Evolutionary conservation across 1,140 invertebrate species (phyloP).

Genomic region (Megalonaias nervosa): DNA sequence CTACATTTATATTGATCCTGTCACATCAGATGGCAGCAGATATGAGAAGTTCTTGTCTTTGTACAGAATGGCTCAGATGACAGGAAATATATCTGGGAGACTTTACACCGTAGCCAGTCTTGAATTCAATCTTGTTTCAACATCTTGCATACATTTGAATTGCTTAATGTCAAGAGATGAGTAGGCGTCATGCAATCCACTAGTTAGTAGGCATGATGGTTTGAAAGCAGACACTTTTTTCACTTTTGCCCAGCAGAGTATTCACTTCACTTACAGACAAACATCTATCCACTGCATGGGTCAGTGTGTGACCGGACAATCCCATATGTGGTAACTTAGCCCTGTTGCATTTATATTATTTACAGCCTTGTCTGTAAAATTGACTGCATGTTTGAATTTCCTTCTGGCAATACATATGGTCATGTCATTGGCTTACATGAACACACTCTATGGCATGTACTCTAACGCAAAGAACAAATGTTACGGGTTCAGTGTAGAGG

Average conservation of each 20-base stretch:
- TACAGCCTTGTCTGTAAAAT: slow-evolving; percentile 2
- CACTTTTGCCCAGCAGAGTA: slow-evolving; percentile 12
- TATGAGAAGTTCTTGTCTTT: slow-evolving; percentile 9
- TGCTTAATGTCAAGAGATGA: slow-evolving; percentile 1
- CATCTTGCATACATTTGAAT: slow-evolving; percentile 5
- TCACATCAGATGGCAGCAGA: slow-evolving; percentile 7
- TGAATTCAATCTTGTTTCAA: slow-evolving; percentile 14
- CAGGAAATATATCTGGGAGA: slow-evolving; percentile 12
- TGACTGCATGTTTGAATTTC: slow-evolving; percentile 3
- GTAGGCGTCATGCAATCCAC: background rate
- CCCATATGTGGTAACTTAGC: slow-evolving; percentile 9
- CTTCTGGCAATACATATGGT: background rate
- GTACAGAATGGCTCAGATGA: slow-evolving; percentile 8
- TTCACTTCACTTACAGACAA: slow-evolving; percentile 5
- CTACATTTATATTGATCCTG: slow-evolving; percentile 5
- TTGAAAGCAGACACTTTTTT: slow-evolving; percentile 16
- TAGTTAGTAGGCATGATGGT: too few relatives aligned
- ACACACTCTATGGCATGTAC: slow-evolving; percentile 2
- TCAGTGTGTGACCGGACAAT: slow-evolving; percentile 9
- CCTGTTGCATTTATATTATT: slow-evolving; percentile 7
- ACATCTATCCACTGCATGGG: slow-evolving; percentile 9
- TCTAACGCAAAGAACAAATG: slow-evolving; percentile 4
- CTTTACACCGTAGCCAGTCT: background rate
- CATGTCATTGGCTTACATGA: slow-evolving; percentile 6
- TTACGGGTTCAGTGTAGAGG: slow-evolving; percentile 4